phyloP scores from a whole-genome alignment of 1,140 invertebrate genomes.

The Drosophila gunungcola region DNA sequence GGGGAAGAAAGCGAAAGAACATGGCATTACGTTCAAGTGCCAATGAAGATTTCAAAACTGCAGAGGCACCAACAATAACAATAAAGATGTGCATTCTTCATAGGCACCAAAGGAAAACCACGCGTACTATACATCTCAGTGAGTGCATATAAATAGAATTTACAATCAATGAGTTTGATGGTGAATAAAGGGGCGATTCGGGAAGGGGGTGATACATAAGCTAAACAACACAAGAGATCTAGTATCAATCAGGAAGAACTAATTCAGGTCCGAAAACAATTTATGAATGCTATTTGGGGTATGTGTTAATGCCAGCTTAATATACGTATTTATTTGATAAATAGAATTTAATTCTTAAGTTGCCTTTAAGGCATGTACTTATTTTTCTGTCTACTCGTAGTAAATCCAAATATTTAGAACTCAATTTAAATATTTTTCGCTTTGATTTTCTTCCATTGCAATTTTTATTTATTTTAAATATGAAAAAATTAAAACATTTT shows the following conservation, averaged over 20 bases:
- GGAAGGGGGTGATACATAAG: neutral
- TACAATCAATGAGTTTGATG: neutral
- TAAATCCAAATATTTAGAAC: no score
- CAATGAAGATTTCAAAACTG: constrained; percentile 51
- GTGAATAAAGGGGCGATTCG: neutral
- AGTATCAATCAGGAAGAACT: neutral
- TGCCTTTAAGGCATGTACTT: no score
- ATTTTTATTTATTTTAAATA: no score
- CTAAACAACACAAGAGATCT: constrained; percentile 2
- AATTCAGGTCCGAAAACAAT: neutral
- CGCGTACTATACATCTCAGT: neutral
- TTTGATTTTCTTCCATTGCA: no score
- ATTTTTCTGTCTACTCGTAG: no score
- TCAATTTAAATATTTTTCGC: no score
- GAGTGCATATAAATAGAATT: constrained; percentile 32
- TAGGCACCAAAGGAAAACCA: neutral
- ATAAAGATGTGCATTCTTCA: constrained; percentile 9
- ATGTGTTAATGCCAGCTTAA: neutral
- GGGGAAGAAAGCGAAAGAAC: neutral
- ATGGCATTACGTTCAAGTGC: constrained; percentile 50
- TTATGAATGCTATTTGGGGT: neutral
- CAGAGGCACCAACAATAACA: constrained; percentile 27
- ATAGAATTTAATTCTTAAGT: no score
- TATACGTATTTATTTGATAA: no score
- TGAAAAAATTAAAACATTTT: no score